Base-by-base conservation (phyloP, 2,797 vertebrate species). In the Periophthalmus magnuspinnatus region DNA sequence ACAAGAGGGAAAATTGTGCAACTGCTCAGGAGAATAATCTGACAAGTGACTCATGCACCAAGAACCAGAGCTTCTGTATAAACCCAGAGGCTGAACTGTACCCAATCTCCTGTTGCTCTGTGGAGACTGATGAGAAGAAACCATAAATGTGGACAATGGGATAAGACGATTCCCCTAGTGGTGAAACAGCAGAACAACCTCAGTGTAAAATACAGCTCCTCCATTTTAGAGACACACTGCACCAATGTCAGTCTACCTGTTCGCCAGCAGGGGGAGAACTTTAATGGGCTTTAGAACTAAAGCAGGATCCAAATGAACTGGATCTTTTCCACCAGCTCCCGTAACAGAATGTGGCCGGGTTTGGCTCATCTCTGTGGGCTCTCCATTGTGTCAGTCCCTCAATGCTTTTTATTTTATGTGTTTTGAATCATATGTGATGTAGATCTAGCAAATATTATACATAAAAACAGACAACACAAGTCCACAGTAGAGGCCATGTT, bases 171-270 rank as follows among this genome's bases (percentile, higher is more conserved):
- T 95, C 96, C 94, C 95, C 96, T 95, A 91, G 93, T 93, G 95
- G 94, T 88, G 78, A 89, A 28, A 83, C 86, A 89, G 79, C 83
- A 86, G 93, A 93, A 92, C 87, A 84, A 88, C 87, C 91, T 88
- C 91, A 82, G 72, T 89, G 67, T 70, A 83, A 76, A 84, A 79
- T 81, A 78, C 90, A 92, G 90, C 89, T 88, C 95, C 94, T 95
- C 95, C 95, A 96, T 96, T 95, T 95, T 95, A 95, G 95, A 91
- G 91, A 90, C 93, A 93, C 82, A 84, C 61, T 19, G 38, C 41
- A 32, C 11, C 55, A 32, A 24, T 75, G 77, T 17, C 56, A 58
- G 22, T 3, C 32, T 17, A 11, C 16, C 2, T 36, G 58, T 60
- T 36, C 32, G 5, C 57, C 58, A 60, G 32, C 17, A 60, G 58